These are phyloP conservation scores for Saguinus oedipus DNA, from an alignment of 2,797 vertebrate genomes.

Conservation along the genomic window DNA sequence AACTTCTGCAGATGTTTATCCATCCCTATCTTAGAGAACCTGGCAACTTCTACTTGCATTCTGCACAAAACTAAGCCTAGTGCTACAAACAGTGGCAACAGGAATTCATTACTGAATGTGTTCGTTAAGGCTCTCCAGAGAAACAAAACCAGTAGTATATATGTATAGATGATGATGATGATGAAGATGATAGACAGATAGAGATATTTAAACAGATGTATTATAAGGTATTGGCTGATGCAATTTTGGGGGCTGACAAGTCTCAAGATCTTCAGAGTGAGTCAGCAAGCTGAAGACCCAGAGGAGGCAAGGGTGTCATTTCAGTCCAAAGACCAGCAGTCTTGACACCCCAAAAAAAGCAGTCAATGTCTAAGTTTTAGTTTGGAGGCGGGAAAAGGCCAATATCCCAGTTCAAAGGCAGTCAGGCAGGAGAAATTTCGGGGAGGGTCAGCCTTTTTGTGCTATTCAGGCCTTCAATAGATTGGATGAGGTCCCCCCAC, in stretches of 20 bases:
- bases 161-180: too few species aligned
- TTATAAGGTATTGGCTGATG: neutral
- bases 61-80: neutral
- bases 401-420: neutral
- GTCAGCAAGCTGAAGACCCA: neutral
- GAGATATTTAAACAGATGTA: neutral
- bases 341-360: neutral
- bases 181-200: neutral
- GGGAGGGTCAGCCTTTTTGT: neutral
- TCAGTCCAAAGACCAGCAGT: neutral
- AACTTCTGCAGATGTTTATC: neutral
- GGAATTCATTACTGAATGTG: neutral
- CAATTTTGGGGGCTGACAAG: neutral
- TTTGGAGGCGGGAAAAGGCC: neutral
- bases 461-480: neutral
- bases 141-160: neutral
- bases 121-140: neutral
- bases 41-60: neutral
- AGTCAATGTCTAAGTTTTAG: neutral
- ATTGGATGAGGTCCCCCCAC: neutral
- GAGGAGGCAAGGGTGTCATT: too few species aligned
- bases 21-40: neutral
- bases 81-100: neutral
- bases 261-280: neutral
- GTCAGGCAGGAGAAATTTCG: neutral